phyloP scores from a whole-genome alignment of 2,113 vertebrate species.

The Sminthopsis crassicaudata region DNA sequence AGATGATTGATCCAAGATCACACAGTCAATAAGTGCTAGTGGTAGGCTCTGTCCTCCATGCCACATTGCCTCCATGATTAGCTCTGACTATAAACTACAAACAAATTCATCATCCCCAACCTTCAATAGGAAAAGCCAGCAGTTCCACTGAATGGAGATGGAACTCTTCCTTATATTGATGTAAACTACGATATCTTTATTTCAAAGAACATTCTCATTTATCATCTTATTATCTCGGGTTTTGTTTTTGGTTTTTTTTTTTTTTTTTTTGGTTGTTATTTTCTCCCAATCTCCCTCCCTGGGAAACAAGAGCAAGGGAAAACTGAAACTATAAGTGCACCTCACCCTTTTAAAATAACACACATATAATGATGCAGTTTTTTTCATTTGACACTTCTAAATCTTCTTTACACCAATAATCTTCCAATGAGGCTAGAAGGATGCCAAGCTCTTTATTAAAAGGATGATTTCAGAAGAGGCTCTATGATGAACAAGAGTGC shows the following conservation, averaged over 20 bases:
- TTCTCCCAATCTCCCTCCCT: constrained; percentile 5
- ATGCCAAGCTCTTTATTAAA: not conserved
- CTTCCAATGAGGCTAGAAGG: not conserved
- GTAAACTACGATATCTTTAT: constrained; percentile 23
- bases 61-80: not conserved
- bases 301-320: constrained; percentile 1
- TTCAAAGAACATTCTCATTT: constrained; percentile 24
- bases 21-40: not conserved
- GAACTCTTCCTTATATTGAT: constrained; percentile 45
- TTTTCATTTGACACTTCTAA: not conserved
- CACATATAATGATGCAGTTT: not conserved
- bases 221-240: constrained; percentile 10
- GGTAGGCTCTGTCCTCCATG: not conserved
- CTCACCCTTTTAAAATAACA: not conserved
- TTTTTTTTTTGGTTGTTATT: too few relatives aligned
- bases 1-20: not conserved
- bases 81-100: not conserved
- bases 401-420: not conserved
- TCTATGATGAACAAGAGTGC: not conserved
- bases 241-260: not conserved
- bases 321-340: not conserved
- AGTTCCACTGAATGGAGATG: constrained; percentile 27
- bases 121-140: constrained; percentile 8
- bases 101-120: constrained; percentile 56
- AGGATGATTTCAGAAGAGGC: not conserved